phyloP scores from a whole-genome alignment of 2,888 invertebrate species.

The Drosophila infuscata region DNA sequence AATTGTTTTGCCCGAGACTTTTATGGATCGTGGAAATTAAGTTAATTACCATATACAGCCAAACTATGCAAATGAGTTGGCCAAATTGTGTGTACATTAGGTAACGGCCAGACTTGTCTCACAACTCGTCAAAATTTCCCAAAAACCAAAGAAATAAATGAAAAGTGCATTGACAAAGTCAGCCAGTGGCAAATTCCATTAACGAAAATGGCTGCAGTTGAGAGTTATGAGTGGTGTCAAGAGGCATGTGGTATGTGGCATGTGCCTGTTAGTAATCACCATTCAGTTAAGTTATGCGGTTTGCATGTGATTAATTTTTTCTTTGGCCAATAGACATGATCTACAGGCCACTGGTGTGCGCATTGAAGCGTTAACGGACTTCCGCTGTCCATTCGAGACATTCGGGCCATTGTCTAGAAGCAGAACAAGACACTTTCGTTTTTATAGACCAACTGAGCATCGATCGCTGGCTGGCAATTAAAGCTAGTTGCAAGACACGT shows the following conservation, averaged over 20 bases:
- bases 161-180: conserved; percentile 40
- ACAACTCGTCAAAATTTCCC: conserved; percentile 37
- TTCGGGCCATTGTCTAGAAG: conserved; percentile 49
- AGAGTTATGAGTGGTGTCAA: conserved; percentile 22
- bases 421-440: conserved; percentile 70
- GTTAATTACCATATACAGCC: conserved; percentile 71
- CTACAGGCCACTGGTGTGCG: conserved; percentile 15
- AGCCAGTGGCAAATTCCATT: conserved; percentile 16
- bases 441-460: conserved; percentile 29
- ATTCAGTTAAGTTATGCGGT: conserved; percentile 32
- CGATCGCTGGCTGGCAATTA: conserved; percentile 49
- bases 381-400: conserved; percentile 31
- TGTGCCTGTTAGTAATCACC: conserved; percentile 19
- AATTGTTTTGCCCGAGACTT: conserved; percentile 69
- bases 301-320: conserved; percentile 32
- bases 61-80: conserved; percentile 40
- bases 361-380: conserved; percentile 50
- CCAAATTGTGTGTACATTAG: conserved; percentile 36
- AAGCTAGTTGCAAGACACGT: conserved; percentile 34
- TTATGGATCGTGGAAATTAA: conserved; percentile 77
- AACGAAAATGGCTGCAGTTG: conserved; percentile 5
- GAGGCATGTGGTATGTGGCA: conserved; percentile 9
- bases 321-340: conserved; percentile 29
- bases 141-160: not conserved
- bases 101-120: conserved; percentile 28